Evolutionary conservation across 1,140 invertebrate species (phyloP).

Genomic region (Papilio polyxenes): DNA sequence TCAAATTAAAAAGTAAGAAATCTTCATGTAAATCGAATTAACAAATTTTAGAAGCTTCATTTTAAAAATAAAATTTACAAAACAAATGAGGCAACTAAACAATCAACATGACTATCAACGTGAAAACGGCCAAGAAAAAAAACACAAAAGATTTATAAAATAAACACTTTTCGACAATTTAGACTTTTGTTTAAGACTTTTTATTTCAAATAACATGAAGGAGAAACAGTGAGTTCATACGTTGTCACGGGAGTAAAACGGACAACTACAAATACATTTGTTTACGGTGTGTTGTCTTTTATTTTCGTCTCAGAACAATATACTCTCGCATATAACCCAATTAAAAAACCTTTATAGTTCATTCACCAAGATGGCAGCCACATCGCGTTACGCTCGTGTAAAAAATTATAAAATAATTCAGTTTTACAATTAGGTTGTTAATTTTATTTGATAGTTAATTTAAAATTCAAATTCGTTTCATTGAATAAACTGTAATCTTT

Average conservation of each 20-base stretch:
- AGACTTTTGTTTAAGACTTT: conserved; percentile 9
- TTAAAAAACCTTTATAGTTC: neutral
- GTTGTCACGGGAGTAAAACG: neutral
- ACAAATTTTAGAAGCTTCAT: neutral
- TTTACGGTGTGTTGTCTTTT: neutral
- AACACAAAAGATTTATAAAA: conserved; percentile 7
- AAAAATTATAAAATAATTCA: neutral
- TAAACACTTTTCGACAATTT: conserved; percentile 16
- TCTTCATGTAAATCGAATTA: no score
- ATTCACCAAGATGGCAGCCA: neutral
- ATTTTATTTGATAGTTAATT: neutral
- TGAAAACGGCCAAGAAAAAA: conserved; percentile 3
- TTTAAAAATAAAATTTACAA: neutral
- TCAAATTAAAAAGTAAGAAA: no score
- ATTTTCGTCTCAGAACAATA: conserved; percentile 6
- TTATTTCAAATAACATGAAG: conserved; percentile 20
- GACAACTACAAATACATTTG: conserved; percentile 4
- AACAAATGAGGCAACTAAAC: neutral
- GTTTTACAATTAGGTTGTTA: neutral
- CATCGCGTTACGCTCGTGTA: neutral
- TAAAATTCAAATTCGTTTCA: no score
- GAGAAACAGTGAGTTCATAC: conserved; percentile 16
- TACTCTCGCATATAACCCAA: neutral
- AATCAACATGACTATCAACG: neutral
- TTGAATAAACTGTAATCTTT: neutral